Conservation (phyloP, 2,888 invertebrate species). For the Agonopterix alstromeriana region DNA sequence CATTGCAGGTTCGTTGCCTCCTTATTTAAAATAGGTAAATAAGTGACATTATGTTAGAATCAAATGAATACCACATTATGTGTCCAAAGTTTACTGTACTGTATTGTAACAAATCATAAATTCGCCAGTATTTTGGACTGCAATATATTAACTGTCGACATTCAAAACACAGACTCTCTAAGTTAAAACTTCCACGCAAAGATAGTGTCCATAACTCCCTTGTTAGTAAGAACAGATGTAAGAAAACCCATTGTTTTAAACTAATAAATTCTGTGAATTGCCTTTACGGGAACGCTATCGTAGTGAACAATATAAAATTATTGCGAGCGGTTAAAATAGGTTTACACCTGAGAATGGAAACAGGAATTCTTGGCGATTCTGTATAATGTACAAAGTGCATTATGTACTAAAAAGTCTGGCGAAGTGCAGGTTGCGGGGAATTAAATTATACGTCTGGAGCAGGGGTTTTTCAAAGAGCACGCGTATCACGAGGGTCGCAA, state of each 20-base stretch:
- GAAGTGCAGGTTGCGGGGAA: no score
- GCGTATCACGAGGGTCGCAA: no score
- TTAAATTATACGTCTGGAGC: no score
- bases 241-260: slow-evolving; percentile 20
- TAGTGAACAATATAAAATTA: slow-evolving; percentile 23
- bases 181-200: background rate
- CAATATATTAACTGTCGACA: background rate
- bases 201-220: slow-evolving; percentile 5
- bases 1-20: no score
- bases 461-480: no score
- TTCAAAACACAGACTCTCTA: background rate
- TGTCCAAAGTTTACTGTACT: background rate
- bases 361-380: slow-evolving; percentile 1
- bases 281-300: slow-evolving; percentile 17
- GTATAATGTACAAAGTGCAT: no score
- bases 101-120: background rate
- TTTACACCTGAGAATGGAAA: slow-evolving; percentile 16
- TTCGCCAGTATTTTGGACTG: background rate
- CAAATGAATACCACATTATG: no score
- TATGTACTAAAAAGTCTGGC: no score
- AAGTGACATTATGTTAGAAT: no score
- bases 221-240: slow-evolving; percentile 24
- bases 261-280: slow-evolving; percentile 23
- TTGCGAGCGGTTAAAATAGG: slow-evolving; percentile 17
- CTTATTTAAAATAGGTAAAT: no score